These are phyloP conservation scores for Drosophila paranaensis DNA, from an alignment of 2,888 invertebrate species.

Conservation along the genomic window DNA sequence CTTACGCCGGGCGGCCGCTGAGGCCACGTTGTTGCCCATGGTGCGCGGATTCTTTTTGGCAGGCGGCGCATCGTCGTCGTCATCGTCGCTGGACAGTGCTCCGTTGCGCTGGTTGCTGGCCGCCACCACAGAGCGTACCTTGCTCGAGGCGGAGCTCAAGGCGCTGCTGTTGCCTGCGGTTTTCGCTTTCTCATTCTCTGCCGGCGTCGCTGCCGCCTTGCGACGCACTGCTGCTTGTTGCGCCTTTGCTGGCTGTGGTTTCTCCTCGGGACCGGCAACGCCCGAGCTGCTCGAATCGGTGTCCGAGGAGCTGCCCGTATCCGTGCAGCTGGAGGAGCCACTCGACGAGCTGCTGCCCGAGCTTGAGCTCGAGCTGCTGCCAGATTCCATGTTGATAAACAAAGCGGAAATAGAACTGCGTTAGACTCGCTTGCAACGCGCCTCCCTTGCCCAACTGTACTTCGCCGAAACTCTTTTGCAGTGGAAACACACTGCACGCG, in stretches of 20 bases:
- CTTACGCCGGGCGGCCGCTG: slow-evolving; percentile 6
- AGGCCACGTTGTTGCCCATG: slow-evolving; percentile 37
- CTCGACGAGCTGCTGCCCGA: slow-evolving; percentile 89
- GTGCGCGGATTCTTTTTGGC: slow-evolving; percentile 60
- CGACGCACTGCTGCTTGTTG: slow-evolving; percentile 48
- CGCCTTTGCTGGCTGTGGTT: slow-evolving; percentile 72
- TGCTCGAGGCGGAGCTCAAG: slow-evolving; percentile 53
- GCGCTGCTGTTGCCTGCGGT: slow-evolving; percentile 17
- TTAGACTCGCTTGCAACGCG: not conserved
- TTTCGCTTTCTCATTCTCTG: slow-evolving; percentile 47
- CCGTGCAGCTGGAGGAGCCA: slow-evolving; percentile 89
- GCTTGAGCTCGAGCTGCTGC: slow-evolving; percentile 86
- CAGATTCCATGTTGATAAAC: slow-evolving; percentile 41
- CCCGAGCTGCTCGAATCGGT: slow-evolving; percentile 88
- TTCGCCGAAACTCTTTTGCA: not conserved
- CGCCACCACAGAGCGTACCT: slow-evolving; percentile 61
- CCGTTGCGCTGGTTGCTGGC: slow-evolving; percentile 65
- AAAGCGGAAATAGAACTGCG: slow-evolving; percentile 1
- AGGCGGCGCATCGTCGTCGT: slow-evolving; percentile 66
- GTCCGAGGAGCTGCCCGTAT: slow-evolving; percentile 86
- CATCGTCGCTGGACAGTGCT: slow-evolving; percentile 86
- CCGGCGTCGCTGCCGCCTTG: slow-evolving; percentile 33
- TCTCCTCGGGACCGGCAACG: slow-evolving; percentile 80
- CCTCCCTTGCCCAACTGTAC: not conserved
- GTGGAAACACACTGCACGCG: not conserved